Conservation (phyloP, 2,888 invertebrate species). For the Protonemura montana region DNA sequence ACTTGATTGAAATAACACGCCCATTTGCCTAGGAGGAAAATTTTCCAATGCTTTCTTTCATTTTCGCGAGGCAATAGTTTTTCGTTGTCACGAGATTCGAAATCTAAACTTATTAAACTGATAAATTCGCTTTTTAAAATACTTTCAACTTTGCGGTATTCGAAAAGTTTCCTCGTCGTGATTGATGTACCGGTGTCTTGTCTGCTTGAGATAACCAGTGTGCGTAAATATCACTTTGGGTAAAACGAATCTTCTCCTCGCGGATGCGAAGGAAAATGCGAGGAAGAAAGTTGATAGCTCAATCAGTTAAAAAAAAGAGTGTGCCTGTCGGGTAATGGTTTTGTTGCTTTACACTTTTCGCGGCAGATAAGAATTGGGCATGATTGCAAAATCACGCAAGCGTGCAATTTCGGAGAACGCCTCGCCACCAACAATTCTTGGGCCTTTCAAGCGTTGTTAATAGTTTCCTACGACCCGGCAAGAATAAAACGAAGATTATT, state of each 20-base stretch:
- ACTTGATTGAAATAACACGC: not conserved
- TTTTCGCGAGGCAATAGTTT: not conserved
- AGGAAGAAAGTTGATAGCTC: not conserved
- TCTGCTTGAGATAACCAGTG: not conserved
- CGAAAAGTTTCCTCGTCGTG: slow-evolving; percentile 13
- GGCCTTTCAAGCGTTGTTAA: not conserved
- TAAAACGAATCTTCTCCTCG: not conserved
- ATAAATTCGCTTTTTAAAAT: slow-evolving; percentile 2
- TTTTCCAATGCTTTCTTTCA: not conserved
- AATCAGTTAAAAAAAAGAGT: not conserved
- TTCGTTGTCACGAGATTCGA: not conserved
- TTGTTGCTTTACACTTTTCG: not conserved
- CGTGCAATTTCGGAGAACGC: not conserved
- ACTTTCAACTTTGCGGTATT: not conserved
- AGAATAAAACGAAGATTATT: not conserved
- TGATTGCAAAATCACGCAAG: slow-evolving; percentile 14
- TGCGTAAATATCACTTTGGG: slow-evolving; percentile 14
- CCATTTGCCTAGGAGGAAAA: not conserved
- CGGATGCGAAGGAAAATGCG: not conserved
- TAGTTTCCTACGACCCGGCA: not conserved
- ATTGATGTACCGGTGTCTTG: not conserved
- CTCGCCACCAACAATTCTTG: not conserved
- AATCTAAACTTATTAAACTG: not conserved
- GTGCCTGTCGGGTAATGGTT: not conserved
- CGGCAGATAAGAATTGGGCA: not conserved